Evolutionary conservation across 2,113 vertebrate genomes (phyloP), one percentile per base, ranked within the genome.

Genomic region (Hassar affinis): DNA sequence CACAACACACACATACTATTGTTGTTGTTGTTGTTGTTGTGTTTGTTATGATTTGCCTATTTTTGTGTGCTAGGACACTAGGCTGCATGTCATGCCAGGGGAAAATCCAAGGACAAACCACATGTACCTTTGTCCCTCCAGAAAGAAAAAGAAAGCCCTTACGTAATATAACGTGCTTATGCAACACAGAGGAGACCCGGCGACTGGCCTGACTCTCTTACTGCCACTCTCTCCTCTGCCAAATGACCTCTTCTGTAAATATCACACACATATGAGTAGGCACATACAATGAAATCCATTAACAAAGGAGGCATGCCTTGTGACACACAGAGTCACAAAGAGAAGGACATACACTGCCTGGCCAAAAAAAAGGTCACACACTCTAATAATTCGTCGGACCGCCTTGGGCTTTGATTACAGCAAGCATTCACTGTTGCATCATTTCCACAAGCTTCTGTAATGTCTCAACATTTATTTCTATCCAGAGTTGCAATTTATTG

Each of bases 81-180:
- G 85, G 72, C 35, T 76, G 56, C 38, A 84, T 84, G 74, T 78
- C 64, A 71, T 22, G 35, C 77, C 68, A 78, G 49, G 59, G 56
- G 56, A 85, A 76, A 78, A 78, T 76, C 38, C 66, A 69, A 57
- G n/a, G 22, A 81, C 52, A 86, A 69, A 83, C 33, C n/a, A 62
- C 84, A 47, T 79, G 81, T 86, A 88, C 88, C 84, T 91, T 86
- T 88, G 61, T 57, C 80, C 45, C 87, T 71, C 81, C 84, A 86
- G 42, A 33, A 71, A 38, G 27, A 86, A 86, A 86, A 87, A 83
- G 85, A 89, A 89, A 49, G n/a, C 35, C 74, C 72, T 94, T 94
- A 92, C 87, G 87, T 93, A 92, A 93, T 69, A 54, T 89, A 88
- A 92, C 91, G 88, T 87, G 57, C 89, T 94, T 94, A 94, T 88